Base-by-base conservation (phyloP, 53 echinoderm and acorn worm species). In the Zoroaster sp. region DNA sequence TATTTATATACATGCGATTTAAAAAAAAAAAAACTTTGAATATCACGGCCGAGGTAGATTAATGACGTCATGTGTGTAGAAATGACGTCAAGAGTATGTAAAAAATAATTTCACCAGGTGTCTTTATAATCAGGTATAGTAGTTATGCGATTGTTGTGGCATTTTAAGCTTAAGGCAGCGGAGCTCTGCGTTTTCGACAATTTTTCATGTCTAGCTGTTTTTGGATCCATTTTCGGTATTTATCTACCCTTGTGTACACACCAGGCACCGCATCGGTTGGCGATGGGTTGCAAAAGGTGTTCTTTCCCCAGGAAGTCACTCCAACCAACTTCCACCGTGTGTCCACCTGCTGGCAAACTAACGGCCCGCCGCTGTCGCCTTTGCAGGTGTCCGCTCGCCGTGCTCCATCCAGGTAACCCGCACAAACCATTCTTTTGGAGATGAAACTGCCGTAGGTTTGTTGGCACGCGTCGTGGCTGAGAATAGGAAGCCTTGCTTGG, bases 331-430 rank as follows among this genome's bases (percentile, higher is more conserved):
- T 96, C 69, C 90, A 99, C 10, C 46, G 80, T 12, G 89, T 89
- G 73, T 87, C 77, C 0, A n/a, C 41, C 53, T 74, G 59, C 66
- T 89, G 90, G 42, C 99, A 99, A 8, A 96, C 94, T 42, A 99
- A 75, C 35, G 99, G 99, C 25, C 99, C 99, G 14, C 99, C 99
- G 72, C 99, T 99, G 87, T 99, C 99, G 1, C 93, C 94, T 40
- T 99, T 94, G 69, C 99, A 99, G 4, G 99, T 96, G 68, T 99
- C 99, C 4, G 94, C 80, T 13, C 93, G 88, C 40, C 54, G 44
- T 4, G 49, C 76, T 1, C 88, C 90, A 3, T 47, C 41, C 63
- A 89, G 41, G 34, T 91, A 66, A 9, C 99, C 99, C 0, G 99
- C 99, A 73, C 99, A 99, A 31, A 94, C 71, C 90, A 93, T 96